Evolutionary conservation across 2,113 vertebrate species (phyloP).

Genomic region (Triplophysa tibetana): DNA sequence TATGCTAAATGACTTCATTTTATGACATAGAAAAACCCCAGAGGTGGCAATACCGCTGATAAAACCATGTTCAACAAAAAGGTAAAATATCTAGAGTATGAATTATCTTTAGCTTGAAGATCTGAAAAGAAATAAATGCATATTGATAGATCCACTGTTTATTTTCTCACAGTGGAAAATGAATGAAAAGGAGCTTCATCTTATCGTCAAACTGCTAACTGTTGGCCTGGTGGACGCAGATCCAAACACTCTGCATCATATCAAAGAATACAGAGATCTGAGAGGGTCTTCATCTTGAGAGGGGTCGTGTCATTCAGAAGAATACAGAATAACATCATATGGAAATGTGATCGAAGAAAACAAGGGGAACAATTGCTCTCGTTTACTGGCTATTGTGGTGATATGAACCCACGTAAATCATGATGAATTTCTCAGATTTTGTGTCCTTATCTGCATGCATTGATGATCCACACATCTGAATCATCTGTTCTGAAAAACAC

Average conservation of each 20-base stretch:
- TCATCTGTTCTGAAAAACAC: not conserved
- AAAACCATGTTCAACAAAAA: constrained; percentile 56
- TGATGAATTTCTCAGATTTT: not conserved
- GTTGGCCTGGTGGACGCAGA: constrained; percentile 76
- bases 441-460: not conserved
- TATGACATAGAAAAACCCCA: constrained; percentile 41
- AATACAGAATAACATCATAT: not conserved
- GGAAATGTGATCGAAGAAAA: not conserved
- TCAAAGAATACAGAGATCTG: constrained; percentile 74
- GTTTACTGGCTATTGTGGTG: not conserved
- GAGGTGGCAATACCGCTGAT: constrained; percentile 40
- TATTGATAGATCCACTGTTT: not conserved
- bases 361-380: not conserved
- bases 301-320: not conserved
- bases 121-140: not conserved
- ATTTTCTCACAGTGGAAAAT: constrained; percentile 62
- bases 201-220: constrained; percentile 72
- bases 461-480: not conserved
- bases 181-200: constrained; percentile 66
- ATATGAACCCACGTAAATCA: not conserved
- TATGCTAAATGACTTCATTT: not conserved
- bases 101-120: too few relatives aligned
- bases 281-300: constrained; percentile 44
- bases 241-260: constrained; percentile 73
- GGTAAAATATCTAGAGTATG: too few relatives aligned